Evolutionary conservation across 2,888 invertebrate species (phyloP).

Genomic region (Plagodis dolabraria): DNA sequence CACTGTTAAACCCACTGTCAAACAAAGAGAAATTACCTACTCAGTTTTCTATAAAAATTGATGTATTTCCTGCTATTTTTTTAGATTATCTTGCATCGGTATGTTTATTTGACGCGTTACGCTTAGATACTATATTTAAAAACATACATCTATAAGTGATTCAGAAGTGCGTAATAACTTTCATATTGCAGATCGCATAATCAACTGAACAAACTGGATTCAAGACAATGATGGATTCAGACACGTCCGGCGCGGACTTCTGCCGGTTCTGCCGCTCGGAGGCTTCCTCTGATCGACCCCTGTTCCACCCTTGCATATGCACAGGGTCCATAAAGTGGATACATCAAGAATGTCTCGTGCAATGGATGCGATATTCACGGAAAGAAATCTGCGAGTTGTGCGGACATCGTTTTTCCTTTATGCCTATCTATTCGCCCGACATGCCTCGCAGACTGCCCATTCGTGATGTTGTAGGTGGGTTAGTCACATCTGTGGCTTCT

Average conservation of each 20-base stretch:
- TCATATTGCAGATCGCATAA: constrained; percentile 67
- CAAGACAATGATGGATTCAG: constrained; percentile 78
- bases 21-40: constrained; percentile 61
- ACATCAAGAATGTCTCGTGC: constrained; percentile 98
- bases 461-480: constrained; percentile 95
- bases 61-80: constrained; percentile 49
- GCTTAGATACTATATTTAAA: constrained; percentile 10
- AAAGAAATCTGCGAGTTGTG: constrained; percentile 99
- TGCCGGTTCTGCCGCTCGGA: constrained; percentile 99
- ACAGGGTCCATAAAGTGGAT: constrained; percentile 99
- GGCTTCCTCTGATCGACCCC: constrained; percentile 94
- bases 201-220: constrained; percentile 76
- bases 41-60: constrained; percentile 55
- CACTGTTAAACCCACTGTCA: constrained; percentile 41
- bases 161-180: constrained; percentile 29
- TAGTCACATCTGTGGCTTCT: constrained; percentile 94
- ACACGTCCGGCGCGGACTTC: constrained; percentile 91
- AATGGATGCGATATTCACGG: constrained; percentile 99
- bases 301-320: constrained; percentile 99
- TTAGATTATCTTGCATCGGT: constrained; percentile 52
- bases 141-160: constrained; percentile 11
- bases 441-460: constrained; percentile 99
- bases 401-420: constrained; percentile 98
- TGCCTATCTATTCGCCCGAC: constrained; percentile 99
- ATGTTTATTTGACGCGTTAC: constrained; percentile 38